phyloP scores from a whole-genome alignment of 2,113 vertebrate genomes.

The Holacanthus passer region DNA sequence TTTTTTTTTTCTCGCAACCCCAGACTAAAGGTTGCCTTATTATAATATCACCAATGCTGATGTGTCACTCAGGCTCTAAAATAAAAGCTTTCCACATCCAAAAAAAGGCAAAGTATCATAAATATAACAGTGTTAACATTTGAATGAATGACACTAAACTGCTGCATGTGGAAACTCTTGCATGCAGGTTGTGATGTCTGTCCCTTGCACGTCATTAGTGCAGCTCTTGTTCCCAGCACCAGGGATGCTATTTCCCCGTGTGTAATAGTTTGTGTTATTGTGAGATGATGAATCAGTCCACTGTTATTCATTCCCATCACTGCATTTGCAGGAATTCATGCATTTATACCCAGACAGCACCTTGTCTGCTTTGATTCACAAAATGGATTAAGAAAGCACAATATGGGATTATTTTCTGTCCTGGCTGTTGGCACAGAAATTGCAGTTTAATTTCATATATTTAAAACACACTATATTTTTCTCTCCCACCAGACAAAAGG shows the following conservation, averaged over 20 bases:
- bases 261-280: background rate
- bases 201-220: background rate
- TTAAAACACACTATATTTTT: constrained; percentile 6
- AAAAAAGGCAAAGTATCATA: too few species aligned
- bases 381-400: background rate
- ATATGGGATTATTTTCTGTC: background rate
- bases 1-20: too few species aligned
- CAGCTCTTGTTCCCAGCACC: background rate
- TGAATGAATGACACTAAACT: background rate
- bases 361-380: background rate
- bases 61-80: background rate
- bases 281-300: constrained; percentile 16
- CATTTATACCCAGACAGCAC: background rate
- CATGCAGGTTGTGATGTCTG: constrained; percentile 12
- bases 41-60: background rate
- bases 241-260: background rate
- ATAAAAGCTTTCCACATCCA: background rate
- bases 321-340: constrained; percentile 12
- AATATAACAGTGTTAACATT: background rate
- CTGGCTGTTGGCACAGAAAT: background rate
- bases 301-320: constrained; percentile 2
- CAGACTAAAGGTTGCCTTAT: too few species aligned
- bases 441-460: constrained; percentile 19
- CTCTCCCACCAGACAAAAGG: constrained; percentile 76
- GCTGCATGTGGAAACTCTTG: constrained; percentile 13